phyloP scores from a whole-genome alignment of 2,888 invertebrate species.

The Fabriciana adippe region DNA sequence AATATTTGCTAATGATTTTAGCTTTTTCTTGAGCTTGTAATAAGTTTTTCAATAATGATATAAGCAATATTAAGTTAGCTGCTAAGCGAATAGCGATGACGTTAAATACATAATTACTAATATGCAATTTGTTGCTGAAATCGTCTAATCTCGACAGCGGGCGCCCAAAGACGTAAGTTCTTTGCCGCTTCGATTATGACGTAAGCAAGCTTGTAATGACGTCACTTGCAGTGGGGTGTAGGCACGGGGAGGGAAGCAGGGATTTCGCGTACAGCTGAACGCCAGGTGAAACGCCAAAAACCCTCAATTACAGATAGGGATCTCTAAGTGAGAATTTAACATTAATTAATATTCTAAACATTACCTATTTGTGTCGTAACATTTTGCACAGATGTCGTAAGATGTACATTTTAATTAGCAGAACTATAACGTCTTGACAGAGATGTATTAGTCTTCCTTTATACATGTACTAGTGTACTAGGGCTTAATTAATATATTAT shows the following conservation, averaged over 20 bases:
- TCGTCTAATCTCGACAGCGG: conserved; percentile 52
- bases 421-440: conserved; percentile 26
- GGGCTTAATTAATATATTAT: background rate
- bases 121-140: conserved; percentile 31
- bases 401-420: conserved; percentile 24
- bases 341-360: conserved; percentile 36
- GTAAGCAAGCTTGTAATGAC: conserved; percentile 69
- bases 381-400: conserved; percentile 33
- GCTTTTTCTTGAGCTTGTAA: no score
- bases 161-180: conserved; percentile 60
- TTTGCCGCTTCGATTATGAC: conserved; percentile 70
- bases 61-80: no score
- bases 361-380: conserved; percentile 25
- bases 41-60: no score
- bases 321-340: conserved; percentile 29
- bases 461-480: conserved; percentile 1
- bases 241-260: conserved; percentile 54
- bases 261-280: conserved; percentile 77
- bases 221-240: conserved; percentile 60
- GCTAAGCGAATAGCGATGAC: no score
- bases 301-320: conserved; percentile 43
- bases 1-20: no score
- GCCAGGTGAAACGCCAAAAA: conserved; percentile 62
- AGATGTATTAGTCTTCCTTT: conserved; percentile 18
- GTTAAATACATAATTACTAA: conserved; percentile 14